Percentiles rank a stretch among this genome's conserved stretches.
Conservation (phyloP, 2,888 invertebrate genomes). For the Lasioglossum lativentre region DNA sequence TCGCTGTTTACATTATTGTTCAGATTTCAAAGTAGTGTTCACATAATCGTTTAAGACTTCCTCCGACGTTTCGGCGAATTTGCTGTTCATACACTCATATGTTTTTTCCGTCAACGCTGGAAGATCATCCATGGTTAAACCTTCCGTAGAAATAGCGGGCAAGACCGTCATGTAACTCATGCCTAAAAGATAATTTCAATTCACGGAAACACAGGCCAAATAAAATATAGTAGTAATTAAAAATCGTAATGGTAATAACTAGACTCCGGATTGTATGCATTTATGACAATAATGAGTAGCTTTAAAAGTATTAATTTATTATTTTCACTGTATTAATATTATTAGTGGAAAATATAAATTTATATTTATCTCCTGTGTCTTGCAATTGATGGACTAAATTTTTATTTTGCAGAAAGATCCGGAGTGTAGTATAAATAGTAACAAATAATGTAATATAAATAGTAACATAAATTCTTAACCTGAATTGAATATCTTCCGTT, state of each 20-base stretch:
- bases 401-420: too few species aligned
- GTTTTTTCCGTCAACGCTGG: background rate
- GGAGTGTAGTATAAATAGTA: too few species aligned
- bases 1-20: background rate
- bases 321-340: too few species aligned
- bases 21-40: background rate
- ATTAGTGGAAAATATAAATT: too few species aligned
- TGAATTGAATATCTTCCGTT: conserved; percentile 12
- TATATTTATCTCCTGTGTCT: too few species aligned
- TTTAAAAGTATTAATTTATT: too few species aligned
- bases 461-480: background rate
- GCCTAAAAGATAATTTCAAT: background rate
- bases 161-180: background rate
- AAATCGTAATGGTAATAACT: background rate
- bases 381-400: too few species aligned
- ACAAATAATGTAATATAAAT: too few species aligned
- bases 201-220: background rate
- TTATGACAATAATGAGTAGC: too few species aligned
- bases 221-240: background rate
- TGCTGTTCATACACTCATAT: background rate
- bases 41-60: background rate
- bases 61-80: background rate
- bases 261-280: too few species aligned
- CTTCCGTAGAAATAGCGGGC: background rate
- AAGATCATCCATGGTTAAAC: background rate